Evolutionary conservation across 2,888 invertebrate genomes (phyloP).

Genomic region (Petrophora chlorosata): DNA sequence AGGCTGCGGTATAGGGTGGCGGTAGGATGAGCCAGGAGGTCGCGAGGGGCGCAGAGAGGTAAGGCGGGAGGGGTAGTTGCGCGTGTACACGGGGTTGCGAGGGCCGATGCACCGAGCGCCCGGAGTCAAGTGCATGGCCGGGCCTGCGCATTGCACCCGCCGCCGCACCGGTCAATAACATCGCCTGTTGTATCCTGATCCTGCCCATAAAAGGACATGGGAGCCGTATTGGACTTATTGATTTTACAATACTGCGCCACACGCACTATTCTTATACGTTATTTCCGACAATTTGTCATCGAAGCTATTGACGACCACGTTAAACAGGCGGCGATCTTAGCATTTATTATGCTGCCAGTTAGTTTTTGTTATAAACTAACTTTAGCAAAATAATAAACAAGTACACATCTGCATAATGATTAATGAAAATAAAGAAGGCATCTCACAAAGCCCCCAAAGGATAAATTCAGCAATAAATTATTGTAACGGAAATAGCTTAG

Average conservation of each 20-base stretch:
- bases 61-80: slow-evolving; percentile 38
- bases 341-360: too few species aligned
- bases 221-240: slow-evolving; percentile 11
- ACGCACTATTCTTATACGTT: not conserved
- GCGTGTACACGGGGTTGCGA: slow-evolving; percentile 47
- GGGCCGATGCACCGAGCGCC: slow-evolving; percentile 69
- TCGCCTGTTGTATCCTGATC: slow-evolving; percentile 29
- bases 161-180: slow-evolving; percentile 73
- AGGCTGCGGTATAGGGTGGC: slow-evolving; percentile 30
- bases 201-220: slow-evolving; percentile 16
- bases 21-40: slow-evolving; percentile 31
- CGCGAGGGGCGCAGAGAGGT: slow-evolving; percentile 35
- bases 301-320: too few species aligned
- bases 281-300: not conserved
- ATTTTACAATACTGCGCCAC: slow-evolving; percentile 12
- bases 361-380: too few species aligned
- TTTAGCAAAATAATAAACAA: too few species aligned
- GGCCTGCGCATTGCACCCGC: slow-evolving; percentile 63
- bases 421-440: too few species aligned
- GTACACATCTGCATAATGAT: too few species aligned
- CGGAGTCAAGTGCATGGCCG: slow-evolving; percentile 78
- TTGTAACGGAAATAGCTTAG: too few species aligned
- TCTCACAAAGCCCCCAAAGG: too few species aligned
- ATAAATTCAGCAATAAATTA: too few species aligned
- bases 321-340: too few species aligned